Percentiles rank a stretch among this genome's conserved stretches.
Evolutionary conservation across 2,113 vertebrate genomes (phyloP).

Genomic region (Phasianus colchicus): DNA sequence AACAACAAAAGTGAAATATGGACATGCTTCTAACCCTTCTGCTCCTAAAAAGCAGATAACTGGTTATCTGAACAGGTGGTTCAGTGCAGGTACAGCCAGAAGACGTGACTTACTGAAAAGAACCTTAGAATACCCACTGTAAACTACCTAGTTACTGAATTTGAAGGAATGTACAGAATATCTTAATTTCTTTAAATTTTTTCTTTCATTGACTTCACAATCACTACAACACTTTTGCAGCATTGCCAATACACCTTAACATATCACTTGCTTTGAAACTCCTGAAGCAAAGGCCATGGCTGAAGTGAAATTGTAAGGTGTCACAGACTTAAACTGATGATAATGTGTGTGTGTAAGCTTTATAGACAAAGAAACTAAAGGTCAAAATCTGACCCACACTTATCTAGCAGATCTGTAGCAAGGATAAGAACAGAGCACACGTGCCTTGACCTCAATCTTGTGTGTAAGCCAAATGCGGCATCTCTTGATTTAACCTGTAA

Average conservation of each 20-base stretch:
- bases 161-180: background rate
- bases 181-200: background rate
- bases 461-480: background rate
- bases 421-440: background rate
- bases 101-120: background rate
- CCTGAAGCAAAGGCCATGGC: background rate
- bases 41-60: background rate
- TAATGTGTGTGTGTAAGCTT: background rate
- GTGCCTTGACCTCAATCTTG: conserved; percentile 23
- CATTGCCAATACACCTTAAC: background rate
- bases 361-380: conserved; percentile 27
- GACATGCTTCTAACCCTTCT: background rate
- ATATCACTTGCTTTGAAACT: background rate
- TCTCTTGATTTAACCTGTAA: conserved; percentile 5
- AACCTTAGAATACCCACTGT: background rate
- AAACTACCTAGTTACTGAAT: background rate
- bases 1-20: background rate
- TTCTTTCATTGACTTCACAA: background rate
- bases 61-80: background rate
- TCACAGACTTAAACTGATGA: background rate
- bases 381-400: background rate
- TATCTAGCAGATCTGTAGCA: background rate
- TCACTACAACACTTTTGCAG: background rate
- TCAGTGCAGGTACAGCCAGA: background rate
- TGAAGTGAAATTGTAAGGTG: conserved; percentile 1